phyloP scores from a whole-genome alignment of 2,797 vertebrate genomes.

The Odontamblyopus lacepedii region DNA sequence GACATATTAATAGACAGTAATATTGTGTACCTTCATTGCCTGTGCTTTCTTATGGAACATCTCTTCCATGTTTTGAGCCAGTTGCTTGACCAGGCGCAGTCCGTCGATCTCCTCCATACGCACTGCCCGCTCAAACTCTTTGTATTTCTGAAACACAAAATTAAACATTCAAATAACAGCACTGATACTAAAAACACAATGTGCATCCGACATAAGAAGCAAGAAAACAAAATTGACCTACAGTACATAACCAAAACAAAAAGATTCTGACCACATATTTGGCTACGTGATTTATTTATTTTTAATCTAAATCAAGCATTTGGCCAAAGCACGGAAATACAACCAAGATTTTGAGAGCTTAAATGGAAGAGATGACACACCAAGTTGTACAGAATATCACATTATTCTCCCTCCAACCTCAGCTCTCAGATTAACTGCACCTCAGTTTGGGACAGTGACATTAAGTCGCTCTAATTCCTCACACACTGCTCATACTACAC shows the following conservation, averaged over 20 bases:
- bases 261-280: background rate
- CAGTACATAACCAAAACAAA: background rate
- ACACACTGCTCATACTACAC: constrained; percentile 36
- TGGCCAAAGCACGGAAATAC: constrained; percentile 37
- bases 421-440: constrained; percentile 42
- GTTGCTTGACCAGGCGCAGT: constrained; percentile 90
- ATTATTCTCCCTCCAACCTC: constrained; percentile 45
- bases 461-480: constrained; percentile 64
- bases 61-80: constrained; percentile 96
- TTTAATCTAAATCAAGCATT: constrained; percentile 22
- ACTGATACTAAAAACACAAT: background rate
- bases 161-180: background rate
- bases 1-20: background rate
- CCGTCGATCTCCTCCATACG: constrained; percentile 95
- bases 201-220: background rate
- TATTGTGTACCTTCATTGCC: constrained; percentile 85
- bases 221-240: background rate
- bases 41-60: constrained; percentile 98
- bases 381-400: constrained; percentile 43
- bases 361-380: constrained; percentile 39
- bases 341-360: constrained; percentile 37
- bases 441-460: constrained; percentile 56
- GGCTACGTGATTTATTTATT: background rate
- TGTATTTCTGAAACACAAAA: constrained; percentile 87
- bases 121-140: constrained; percentile 94